Base-by-base conservation (phyloP, 1,140 invertebrate species). In the Drosophila takahashii region DNA sequence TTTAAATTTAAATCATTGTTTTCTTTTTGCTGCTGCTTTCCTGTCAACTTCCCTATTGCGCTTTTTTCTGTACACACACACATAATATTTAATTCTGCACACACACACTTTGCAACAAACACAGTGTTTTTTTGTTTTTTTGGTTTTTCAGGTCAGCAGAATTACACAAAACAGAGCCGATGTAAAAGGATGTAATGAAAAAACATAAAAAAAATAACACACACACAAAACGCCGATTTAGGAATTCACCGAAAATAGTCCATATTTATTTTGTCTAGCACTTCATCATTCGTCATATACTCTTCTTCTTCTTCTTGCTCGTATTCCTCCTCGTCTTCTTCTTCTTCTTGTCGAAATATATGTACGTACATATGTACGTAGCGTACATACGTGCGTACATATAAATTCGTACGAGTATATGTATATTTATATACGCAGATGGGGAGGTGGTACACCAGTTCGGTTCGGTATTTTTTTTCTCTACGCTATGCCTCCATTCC, bases 221-320 rank as follows among this genome's bases (percentile, higher is more conserved):
- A 8, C 29, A 9, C 29, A 32, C 29, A 41, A 27, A 36, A 51
- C n/a, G 39, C 60, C 51, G 42, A 50, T 77, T 62, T 60, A 2
- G 39, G 53, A 59, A 58, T 61, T 61, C 59, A 58, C 64, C 18
- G 34, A 47, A 15, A 65, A 37, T 45, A 27, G 57, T 47, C 13
- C 57, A 62, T 45, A 44, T 65, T 64, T 65, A 65, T 71, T 56
- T 71, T 72, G 47, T 59, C 16, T 72, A 60, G 45, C 69, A 72
- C 65, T 72, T 71, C 52, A 70, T 71, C 69, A 48, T 70, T 70
- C 65, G 44, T 71, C 44, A 70, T 58, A 51, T 71, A 70, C 67
- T 70, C 69, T 48, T 70, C 51, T 59, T 64, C 41, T 42, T 42
- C 41, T 45, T 26, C 42, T 45, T 9, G 29, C 6, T 45, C 42